Base-by-base conservation (phyloP, 2,113 vertebrate genomes). In the Arvicanthis niloticus region DNA sequence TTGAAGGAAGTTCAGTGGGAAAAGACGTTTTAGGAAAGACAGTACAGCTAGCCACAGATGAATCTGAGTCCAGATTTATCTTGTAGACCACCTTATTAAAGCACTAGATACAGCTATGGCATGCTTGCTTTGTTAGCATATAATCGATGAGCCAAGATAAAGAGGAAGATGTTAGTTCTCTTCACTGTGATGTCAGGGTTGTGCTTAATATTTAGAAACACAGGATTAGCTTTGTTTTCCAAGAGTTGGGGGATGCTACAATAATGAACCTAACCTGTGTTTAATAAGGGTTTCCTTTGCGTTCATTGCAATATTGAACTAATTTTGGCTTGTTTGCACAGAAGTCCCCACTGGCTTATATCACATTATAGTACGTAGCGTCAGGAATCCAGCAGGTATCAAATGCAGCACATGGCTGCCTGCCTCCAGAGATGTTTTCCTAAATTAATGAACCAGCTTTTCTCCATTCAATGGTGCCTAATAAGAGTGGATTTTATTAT, bases 221-320 rank as follows among this genome's bases (percentile, higher is more conserved):
- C 45, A 96, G 86, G 94, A 97, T 97, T 97, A 97, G 56, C 81
- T 82, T 97, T 67, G 82, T 95, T 97, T 97, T 97, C 88, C 91
- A 98, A 93, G 88, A 82, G 96, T 76, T 78, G 95, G 78, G 62
- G 95, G 97, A 97, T 97, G 98, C 91, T 94, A 93, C 19, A 95
- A 94, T 97, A 97, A 98, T 97, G 87, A 94, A 93, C 77, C 96
- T 98, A 98, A 98, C 97, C 93, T 98, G 84, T 98, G 76, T 97
- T 97, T 97, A 98, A 97, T 98, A 97, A 97, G 94, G 58, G 72
- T 98, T 98, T 98, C 97, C 97, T 97, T 95, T 96, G 91, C 97
- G 67, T 96, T 97, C 89, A 89, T 42, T 91, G 70, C 96, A 96
- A 95, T 94, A 45, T 97, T 96, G 97, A 98, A 97, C 95, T 98